Conservation (phyloP, 2,113 vertebrate species). For the Takifugu flavidus region DNA sequence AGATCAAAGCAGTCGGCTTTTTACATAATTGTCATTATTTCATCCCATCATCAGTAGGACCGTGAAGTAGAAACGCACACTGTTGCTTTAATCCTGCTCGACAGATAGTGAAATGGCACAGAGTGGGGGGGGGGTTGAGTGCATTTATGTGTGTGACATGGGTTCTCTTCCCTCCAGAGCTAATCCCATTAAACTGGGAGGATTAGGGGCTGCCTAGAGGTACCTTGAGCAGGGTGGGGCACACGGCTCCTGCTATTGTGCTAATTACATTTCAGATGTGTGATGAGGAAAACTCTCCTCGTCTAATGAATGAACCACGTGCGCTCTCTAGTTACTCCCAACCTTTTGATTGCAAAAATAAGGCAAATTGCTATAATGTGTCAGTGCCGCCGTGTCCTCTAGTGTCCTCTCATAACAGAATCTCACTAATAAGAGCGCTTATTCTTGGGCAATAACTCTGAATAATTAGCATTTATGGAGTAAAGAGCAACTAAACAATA, state of each 20-base stretch:
- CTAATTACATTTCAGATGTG: slow-evolving; percentile 76
- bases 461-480: too few relatives aligned
- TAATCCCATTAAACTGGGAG: slow-evolving; percentile 75
- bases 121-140: background rate
- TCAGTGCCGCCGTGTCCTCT: too few relatives aligned
- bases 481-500: too few relatives aligned
- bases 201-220: slow-evolving; percentile 68
- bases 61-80: slow-evolving; percentile 28
- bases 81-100: slow-evolving; percentile 57
- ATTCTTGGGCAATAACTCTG: too few relatives aligned
- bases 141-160: slow-evolving; percentile 39
- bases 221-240: slow-evolving; percentile 59
- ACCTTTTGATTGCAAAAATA: too few relatives aligned
- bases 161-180: slow-evolving; percentile 59
- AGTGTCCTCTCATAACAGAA: too few relatives aligned
- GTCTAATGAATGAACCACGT: too few relatives aligned
- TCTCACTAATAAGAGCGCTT: too few relatives aligned
- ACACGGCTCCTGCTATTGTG: slow-evolving; percentile 60
- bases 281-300: slow-evolving; percentile 15
- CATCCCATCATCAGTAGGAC: slow-evolving; percentile 24
- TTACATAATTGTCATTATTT: slow-evolving; percentile 32
- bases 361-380: too few relatives aligned
- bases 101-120: slow-evolving; percentile 23
- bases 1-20: slow-evolving; percentile 4
- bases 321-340: too few relatives aligned